Base-by-base conservation (phyloP, 2,888 invertebrate genomes). In the Meteorus colon region DNA sequence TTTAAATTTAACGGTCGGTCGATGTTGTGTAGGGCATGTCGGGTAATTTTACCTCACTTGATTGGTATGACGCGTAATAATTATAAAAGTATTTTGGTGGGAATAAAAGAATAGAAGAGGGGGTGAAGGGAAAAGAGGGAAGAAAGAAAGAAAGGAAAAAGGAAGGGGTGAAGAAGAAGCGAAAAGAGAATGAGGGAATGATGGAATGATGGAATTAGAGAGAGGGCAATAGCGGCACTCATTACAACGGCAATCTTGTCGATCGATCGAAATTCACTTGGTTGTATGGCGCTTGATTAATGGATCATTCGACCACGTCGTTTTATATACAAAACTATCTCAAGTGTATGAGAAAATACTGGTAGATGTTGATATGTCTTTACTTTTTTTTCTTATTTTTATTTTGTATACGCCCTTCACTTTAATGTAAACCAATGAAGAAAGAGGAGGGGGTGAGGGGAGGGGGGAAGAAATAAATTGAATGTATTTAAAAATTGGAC, bases 231-330 rank as follows among this genome's bases (percentile, higher is more conserved):
- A 60, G 77, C 79, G 75, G 82, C 74, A 81, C 87, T 88, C 87
- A 88, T 88, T 88, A 87, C 87, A 24, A 83, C 80, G 81, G 84
- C 82, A 87, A 88, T 87, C 88, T 85, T 79, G 80, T 79, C 83
- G 86, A 87, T 87, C 87, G 84, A 86, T 85, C 84, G 86, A 82
- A 24, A 80, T 79, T 76, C 74, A 76, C 76, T 74, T 75, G 74
- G 70, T 37, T 78, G 78, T 81, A 77, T 74, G 80, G 80, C 55
- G 83, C 81, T 87, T 88, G 88, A 88, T 88, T 88, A 88, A 88
- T 88, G 88, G 86, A 85, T 83, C 83, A 83, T 82, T 24, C 78
- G 77, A 76, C 68, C 75, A 76, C 37, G 74, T 74, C 77, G 63
- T 16, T 63, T 1, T 31, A 41, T 55, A 55, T 48, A 48, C 14